Percentiles rank a stretch among this genome's conserved stretches.
These are phyloP conservation scores for Bombycilla garrulus DNA, from an alignment of 2,113 vertebrate genomes.

Conservation along the genomic window DNA sequence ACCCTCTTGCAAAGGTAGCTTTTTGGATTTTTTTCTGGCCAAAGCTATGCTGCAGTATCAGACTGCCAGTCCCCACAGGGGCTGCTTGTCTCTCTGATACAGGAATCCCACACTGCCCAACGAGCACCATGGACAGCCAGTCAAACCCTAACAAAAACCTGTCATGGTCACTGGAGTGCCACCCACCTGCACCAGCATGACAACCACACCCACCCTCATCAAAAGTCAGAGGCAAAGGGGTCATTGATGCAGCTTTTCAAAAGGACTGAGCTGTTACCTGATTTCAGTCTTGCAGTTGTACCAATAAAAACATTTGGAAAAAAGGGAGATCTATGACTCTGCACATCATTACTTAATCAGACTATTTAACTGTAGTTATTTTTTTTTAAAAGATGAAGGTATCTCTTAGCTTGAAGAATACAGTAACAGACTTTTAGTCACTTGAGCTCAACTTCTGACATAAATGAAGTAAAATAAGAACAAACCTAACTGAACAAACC, in stretches of 20 bases:
- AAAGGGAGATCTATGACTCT: neutral
- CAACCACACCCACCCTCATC: neutral
- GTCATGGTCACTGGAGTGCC: rapidly evolving
- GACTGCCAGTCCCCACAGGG: rapidly evolving
- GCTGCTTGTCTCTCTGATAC: neutral
- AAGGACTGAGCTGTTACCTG: neutral
- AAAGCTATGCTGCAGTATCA: neutral
- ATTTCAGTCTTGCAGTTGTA: neutral
- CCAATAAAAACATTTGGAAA: neutral
- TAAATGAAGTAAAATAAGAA: neutral
- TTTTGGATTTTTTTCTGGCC: neutral
- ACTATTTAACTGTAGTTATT: neutral
- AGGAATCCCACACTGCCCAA: neutral
- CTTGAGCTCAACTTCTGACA: neutral
- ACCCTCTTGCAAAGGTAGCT: neutral
- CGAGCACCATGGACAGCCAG: neutral
- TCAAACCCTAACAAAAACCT: neutral
- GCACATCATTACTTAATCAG: neutral
- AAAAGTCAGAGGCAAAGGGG: neutral
- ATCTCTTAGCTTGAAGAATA: neutral
- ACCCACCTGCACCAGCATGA: neutral
- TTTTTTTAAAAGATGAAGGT: neutral
- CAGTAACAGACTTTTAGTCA: neutral
- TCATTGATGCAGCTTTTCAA: neutral
- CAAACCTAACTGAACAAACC: neutral